These are phyloP conservation scores for Habroteleia sp. DNA, from an alignment of 2,888 invertebrate species.

Conservation along the genomic window DNA sequence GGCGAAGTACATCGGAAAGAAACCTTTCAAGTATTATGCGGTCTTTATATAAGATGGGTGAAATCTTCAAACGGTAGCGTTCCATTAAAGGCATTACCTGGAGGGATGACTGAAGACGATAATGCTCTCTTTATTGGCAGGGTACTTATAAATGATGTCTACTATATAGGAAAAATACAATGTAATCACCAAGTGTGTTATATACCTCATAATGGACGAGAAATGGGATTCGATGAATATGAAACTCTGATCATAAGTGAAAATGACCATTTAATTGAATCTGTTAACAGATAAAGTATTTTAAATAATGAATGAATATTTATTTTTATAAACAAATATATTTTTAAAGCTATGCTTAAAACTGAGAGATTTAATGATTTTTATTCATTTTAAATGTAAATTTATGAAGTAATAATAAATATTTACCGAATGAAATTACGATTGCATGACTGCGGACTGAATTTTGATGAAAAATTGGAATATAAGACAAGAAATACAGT, in stretches of 20 bases:
- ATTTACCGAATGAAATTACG: too few relatives aligned
- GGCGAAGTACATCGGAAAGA: slow-evolving; percentile 67
- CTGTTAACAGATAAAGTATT: slow-evolving; percentile 69
- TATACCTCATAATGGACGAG: slow-evolving; percentile 70
- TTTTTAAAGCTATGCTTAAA: too few relatives aligned
- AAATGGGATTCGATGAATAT: slow-evolving; percentile 70
- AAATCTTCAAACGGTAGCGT: slow-evolving; percentile 72
- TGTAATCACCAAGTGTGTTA: slow-evolving; percentile 74
- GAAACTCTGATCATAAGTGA: slow-evolving; percentile 76
- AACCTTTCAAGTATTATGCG: slow-evolving; percentile 73
- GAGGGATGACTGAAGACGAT: slow-evolving; percentile 73
- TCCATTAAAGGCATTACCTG: slow-evolving; percentile 75
- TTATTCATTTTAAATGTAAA: too few relatives aligned
- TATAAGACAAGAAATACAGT: too few relatives aligned
- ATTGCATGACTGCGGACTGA: too few relatives aligned
- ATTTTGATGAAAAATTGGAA: too few relatives aligned
- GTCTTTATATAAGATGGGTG: slow-evolving; percentile 72
- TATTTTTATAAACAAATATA: slow-evolving; percentile 36
- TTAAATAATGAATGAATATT: slow-evolving; percentile 6
- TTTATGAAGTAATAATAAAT: too few relatives aligned
- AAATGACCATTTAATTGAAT: slow-evolving; percentile 65
- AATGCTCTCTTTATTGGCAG: slow-evolving; percentile 73
- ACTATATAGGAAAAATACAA: slow-evolving; percentile 74
- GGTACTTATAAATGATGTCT: slow-evolving; percentile 70
- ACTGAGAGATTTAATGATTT: too few relatives aligned